phyloP scores from a whole-genome alignment of 2,113 vertebrate species.

The Otolemur garnettii region DNA sequence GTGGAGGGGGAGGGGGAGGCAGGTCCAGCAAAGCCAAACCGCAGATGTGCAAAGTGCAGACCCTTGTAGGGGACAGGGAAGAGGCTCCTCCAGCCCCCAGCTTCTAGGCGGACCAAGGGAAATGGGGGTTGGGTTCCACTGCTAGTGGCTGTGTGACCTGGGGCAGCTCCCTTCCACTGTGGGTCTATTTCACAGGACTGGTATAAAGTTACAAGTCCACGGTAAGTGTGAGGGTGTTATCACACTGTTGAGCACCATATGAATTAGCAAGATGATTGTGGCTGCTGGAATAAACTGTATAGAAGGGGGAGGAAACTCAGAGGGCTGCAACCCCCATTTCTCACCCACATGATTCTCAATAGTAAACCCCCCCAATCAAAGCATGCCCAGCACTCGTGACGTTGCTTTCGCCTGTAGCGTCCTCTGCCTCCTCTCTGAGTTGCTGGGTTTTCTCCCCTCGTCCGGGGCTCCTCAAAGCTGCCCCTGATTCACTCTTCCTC shows the following conservation, averaged over 20 bases:
- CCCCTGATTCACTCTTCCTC: not conserved
- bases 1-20: not conserved
- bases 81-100: not conserved
- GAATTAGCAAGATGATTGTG: not conserved
- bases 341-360: fast-evolving
- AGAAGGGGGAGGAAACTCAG: not conserved
- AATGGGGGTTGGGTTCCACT: fast-evolving
- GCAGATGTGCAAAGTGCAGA: not conserved
- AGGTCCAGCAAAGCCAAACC: not conserved
- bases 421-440: not conserved
- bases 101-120: not conserved
- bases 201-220: not conserved
- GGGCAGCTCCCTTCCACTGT: not conserved
- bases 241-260: fast-evolving
- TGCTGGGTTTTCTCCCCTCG: fast-evolving
- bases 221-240: not conserved
- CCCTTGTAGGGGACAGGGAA: fast-evolving
- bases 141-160: fast-evolving
- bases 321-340: not conserved
- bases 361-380: too few species aligned
- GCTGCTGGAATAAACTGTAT: not conserved
- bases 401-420: not conserved
- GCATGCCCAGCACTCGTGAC: fast-evolving
- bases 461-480: not conserved
- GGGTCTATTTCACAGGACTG: not conserved